Evolutionary conservation across 2,888 invertebrate species (phyloP).

Genomic region (Drosophila borborema): DNA sequence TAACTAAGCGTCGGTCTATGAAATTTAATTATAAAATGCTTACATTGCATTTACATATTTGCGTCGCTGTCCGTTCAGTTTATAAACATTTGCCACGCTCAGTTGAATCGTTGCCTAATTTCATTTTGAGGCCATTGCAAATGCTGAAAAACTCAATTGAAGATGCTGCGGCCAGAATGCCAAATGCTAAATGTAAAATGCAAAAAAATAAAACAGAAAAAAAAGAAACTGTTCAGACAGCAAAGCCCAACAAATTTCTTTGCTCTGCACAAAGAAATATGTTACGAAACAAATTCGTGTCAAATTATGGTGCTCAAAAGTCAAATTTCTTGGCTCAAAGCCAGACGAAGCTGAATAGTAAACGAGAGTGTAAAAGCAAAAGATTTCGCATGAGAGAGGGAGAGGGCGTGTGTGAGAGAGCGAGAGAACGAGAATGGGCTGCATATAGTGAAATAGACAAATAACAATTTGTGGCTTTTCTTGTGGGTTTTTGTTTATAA

Average conservation of each 20-base stretch:
- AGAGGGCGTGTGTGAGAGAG: neutral
- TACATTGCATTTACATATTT: constrained; percentile 73
- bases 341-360: constrained; percentile 25
- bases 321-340: constrained; percentile 65
- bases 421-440: neutral
- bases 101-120: constrained; percentile 55
- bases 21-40: constrained; percentile 79
- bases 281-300: constrained; percentile 71
- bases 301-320: constrained; percentile 74
- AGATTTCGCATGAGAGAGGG: neutral
- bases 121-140: constrained; percentile 44
- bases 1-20: constrained; percentile 45
- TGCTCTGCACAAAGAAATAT: constrained; percentile 31
- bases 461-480: constrained; percentile 39
- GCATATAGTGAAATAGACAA: neutral
- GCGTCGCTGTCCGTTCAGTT: constrained; percentile 50
- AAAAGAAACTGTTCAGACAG: neutral
- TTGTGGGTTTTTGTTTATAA: constrained; percentile 33
- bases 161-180: constrained; percentile 13
- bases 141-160: constrained; percentile 20
- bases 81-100: constrained; percentile 66
- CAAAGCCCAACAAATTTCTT: constrained; percentile 7
- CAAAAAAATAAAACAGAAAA: neutral
- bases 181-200: neutral
- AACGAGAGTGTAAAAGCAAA: neutral